Evolutionary conservation across 92 coral and sea anemone genomes (phyloP).

Genomic region (Siderastrea siderea): DNA sequence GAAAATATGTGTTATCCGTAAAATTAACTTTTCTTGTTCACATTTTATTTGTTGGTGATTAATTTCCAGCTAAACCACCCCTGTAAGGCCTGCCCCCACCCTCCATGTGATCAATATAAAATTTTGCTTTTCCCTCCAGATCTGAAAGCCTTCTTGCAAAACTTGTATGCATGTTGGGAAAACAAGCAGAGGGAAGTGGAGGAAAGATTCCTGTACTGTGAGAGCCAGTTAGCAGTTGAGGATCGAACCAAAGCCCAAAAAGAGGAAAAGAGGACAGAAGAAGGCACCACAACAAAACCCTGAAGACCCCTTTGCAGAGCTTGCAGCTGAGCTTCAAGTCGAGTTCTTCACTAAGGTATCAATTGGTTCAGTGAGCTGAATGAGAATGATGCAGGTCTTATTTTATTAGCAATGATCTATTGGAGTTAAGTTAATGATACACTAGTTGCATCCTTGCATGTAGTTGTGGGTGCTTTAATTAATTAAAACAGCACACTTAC

Average conservation of each 20-base stretch:
- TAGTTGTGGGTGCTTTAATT: too few relatives aligned
- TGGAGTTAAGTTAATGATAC: too few relatives aligned
- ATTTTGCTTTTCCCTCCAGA: constrained; percentile 21
- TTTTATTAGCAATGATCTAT: too few relatives aligned
- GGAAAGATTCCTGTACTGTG: constrained; percentile 14
- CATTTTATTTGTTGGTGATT: too few relatives aligned
- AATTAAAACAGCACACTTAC: too few relatives aligned
- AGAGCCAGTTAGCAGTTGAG: neutral
- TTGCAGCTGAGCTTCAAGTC: constrained; percentile 39
- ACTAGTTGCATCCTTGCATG: too few relatives aligned
- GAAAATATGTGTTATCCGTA: too few relatives aligned
- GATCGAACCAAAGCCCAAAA: constrained; percentile 9
- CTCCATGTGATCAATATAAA: neutral
- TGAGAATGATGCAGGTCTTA: too few relatives aligned
- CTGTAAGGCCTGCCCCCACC: neutral
- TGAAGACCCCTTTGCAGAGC: constrained; percentile 24
- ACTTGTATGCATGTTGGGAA: neutral
- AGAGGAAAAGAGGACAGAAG: constrained; percentile 4
- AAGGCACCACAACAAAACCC: neutral
- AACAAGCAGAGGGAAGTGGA: constrained; percentile 24
- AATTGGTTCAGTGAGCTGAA: too few relatives aligned
- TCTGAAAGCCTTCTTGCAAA: constrained; percentile 18
- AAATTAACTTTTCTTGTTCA: too few relatives aligned
- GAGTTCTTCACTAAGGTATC: neutral
- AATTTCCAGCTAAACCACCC: neutral